These are phyloP conservation scores for Thera obeliscata DNA, from an alignment of 2,888 invertebrate species.

Conservation along the genomic window DNA sequence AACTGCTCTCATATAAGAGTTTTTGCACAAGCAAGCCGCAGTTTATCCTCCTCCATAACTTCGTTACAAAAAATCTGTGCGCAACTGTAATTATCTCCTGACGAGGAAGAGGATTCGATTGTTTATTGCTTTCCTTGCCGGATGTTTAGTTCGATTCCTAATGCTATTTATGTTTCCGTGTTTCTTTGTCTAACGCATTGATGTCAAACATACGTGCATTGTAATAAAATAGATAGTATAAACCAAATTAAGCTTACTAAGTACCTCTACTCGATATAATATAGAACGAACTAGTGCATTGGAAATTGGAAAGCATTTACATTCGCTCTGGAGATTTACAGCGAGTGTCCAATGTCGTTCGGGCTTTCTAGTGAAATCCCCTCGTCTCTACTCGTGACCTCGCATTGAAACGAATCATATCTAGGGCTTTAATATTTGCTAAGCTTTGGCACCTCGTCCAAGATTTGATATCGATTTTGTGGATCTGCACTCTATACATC, in stretches of 20 bases:
- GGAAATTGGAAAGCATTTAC: constrained; percentile 65
- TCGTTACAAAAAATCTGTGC: constrained; percentile 52
- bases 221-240: not conserved
- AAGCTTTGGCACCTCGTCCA: constrained; percentile 31
- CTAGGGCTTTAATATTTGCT: constrained; percentile 30
- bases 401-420: constrained; percentile 51
- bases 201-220: constrained; percentile 29
- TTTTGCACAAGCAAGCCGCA: constrained; percentile 47
- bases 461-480: constrained; percentile 30
- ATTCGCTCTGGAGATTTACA: constrained; percentile 66
- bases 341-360: constrained; percentile 60
- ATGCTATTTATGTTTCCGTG: constrained; percentile 51
- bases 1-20: constrained; percentile 50
- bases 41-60: constrained; percentile 55
- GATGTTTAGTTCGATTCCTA: constrained; percentile 59
- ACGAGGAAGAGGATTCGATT: constrained; percentile 69
- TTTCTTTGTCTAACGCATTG: constrained; percentile 41
- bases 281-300: constrained; percentile 44
- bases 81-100: constrained; percentile 66
- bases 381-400: constrained; percentile 57
- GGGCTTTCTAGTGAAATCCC: constrained; percentile 69
- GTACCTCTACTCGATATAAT: not conserved
- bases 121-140: constrained; percentile 73
- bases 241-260: not conserved
- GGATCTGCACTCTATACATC: constrained; percentile 13